Evolutionary conservation across 30 jellyfish, hydroid and myxozoan genomes (phyloP), one percentile per base, ranked within the genome.

Genomic region (Pelagia noctiluca): DNA sequence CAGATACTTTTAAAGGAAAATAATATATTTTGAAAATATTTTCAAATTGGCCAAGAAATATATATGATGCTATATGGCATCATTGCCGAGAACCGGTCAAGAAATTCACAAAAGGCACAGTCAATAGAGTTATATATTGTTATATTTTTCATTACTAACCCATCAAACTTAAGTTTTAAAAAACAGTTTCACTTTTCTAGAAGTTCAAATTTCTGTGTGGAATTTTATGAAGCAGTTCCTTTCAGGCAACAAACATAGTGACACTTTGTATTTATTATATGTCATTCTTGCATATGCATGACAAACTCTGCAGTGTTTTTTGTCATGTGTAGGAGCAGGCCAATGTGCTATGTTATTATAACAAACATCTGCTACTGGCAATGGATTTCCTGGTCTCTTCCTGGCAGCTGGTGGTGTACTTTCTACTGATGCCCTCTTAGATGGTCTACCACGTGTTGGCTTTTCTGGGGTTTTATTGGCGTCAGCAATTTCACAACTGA

Each of bases 251-350:
- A 38, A 76, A 46, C 88, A 76, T 31, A 76, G 78, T 30, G 42
- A 60, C 16, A 53, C 33, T 52, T 49, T 31, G 77, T 53, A 47
- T 26, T 75, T 75, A 47, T 26, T 61, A 48, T 75, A 47, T 8
- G 78, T 2, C 35, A 76, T 76, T 76, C 88, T 47, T n/a, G 85
- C 23, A 36, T 73, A 73, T 73, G 85, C 49, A 31, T 73, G 85
- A 33, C 85, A 73, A 49, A 49, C 78, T 76, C 88, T 57, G 88
- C 65, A 76, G 67, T 37, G 26, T 68, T 75, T 75, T 78, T 75
- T 75, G 31, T 50, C 76, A n/a, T 50, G 60, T 3, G 78, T 30
- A 26, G 88, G 37, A 35, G 8, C 54, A 60, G 80, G 80, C 88
- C 65, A 52, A 16, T 76, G 80, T 37, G 76, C 64, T 29, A 25